A percentile compares a stretch with the other conserved stretches of the same genome.
phyloP scores from a whole-genome alignment of 2,797 vertebrate genomes.

The Echiichthys vipera region DNA sequence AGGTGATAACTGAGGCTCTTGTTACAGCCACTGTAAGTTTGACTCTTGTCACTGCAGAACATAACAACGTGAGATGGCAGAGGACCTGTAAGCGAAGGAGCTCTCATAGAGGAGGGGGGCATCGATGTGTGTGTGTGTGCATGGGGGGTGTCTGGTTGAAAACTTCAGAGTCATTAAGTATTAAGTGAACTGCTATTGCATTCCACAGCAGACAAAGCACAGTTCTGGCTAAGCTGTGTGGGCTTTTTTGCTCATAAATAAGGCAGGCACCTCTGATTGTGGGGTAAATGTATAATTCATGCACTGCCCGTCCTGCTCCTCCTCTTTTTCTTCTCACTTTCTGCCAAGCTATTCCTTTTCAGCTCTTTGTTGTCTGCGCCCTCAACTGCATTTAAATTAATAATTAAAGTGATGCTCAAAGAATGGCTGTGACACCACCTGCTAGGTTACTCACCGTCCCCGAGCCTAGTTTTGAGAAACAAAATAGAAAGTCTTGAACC shows the following conservation, averaged over 20 bases:
- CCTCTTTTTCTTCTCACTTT: slow-evolving; percentile 78
- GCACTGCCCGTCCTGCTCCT: slow-evolving; percentile 72
- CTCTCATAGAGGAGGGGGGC: slow-evolving; percentile 12
- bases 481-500: slow-evolving; percentile 46
- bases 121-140: slow-evolving; percentile 7
- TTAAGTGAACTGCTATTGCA: slow-evolving; percentile 74
- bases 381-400: slow-evolving; percentile 83
- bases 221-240: slow-evolving; percentile 72
- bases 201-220: slow-evolving; percentile 79
- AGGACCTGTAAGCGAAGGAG: slow-evolving; percentile 47
- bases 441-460: slow-evolving; percentile 63
- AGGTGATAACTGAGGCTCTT: slow-evolving; percentile 70
- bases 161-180: slow-evolving; percentile 79
- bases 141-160: slow-evolving; percentile 48
- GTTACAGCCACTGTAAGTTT: slow-evolving; percentile 71
- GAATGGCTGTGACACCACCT: slow-evolving; percentile 78
- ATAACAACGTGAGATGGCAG: slow-evolving; percentile 46
- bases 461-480: slow-evolving; percentile 36
- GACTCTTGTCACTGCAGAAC: slow-evolving; percentile 45
- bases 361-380: slow-evolving; percentile 81
- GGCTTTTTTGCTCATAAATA: slow-evolving; percentile 84
- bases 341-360: slow-evolving; percentile 76
- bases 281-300: slow-evolving; percentile 86
- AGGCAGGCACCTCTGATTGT: slow-evolving; percentile 83
- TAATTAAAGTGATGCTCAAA: slow-evolving; percentile 82